These are phyloP conservation scores for Gallinago media DNA, from an alignment of 2,113 vertebrate species.

Conservation along the genomic window DNA sequence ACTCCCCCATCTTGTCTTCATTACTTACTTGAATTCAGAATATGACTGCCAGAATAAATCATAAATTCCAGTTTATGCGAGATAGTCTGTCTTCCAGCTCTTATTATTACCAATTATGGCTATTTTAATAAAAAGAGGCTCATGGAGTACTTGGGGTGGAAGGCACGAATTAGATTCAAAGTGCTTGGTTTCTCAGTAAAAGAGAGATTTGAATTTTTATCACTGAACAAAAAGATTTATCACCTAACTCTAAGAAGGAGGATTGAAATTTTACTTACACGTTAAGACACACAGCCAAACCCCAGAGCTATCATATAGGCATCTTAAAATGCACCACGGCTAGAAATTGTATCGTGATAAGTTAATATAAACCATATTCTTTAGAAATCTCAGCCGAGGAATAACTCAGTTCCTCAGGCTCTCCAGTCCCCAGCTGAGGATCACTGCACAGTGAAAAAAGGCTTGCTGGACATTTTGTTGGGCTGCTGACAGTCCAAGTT, in stretches of 20 bases:
- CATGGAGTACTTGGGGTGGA: background rate
- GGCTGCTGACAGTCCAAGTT: background rate
- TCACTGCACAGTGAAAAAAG: background rate
- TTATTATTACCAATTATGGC: background rate
- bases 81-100: background rate
- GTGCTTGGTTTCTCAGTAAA: background rate
- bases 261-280: constrained; percentile 2
- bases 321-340: background rate
- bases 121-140: background rate
- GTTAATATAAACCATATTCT: background rate
- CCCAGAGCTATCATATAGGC: background rate
- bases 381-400: background rate
- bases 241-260: background rate
- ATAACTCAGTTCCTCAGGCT: background rate
- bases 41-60: background rate
- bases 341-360: background rate
- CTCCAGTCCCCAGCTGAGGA: background rate
- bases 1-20: background rate
- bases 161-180: background rate
- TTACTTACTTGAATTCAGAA: background rate
- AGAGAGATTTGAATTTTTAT: background rate
- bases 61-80: background rate
- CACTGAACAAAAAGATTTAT: background rate
- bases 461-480: background rate
- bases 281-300: background rate